Conservation (phyloP, 1,140 invertebrate species). For the Chlorops oryzae region DNA sequence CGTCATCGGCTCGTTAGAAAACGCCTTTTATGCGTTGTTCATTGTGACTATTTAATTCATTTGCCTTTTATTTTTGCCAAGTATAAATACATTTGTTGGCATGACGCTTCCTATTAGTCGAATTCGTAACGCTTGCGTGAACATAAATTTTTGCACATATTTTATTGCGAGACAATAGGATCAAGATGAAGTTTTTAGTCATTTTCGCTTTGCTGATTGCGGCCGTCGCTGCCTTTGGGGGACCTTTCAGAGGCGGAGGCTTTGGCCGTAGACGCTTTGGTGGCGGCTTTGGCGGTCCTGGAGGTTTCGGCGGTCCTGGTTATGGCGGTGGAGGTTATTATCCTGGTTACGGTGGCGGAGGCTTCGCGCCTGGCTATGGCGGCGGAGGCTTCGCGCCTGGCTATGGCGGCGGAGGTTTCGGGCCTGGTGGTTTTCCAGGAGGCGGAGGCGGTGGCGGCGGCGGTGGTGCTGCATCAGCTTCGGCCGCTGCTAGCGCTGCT, state of each 20-base stretch:
- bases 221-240: conserved; percentile 8
- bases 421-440: neutral
- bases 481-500: conserved; percentile 1
- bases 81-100: neutral
- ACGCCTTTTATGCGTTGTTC: too few relatives aligned
- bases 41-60: too few relatives aligned
- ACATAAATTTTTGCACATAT: too few relatives aligned
- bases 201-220: conserved; percentile 19
- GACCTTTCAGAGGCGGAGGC: neutral
- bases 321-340: conserved; percentile 3
- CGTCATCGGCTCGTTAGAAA: too few relatives aligned
- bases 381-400: neutral
- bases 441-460: conserved; percentile 1
- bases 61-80: too few relatives aligned
- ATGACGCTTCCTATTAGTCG: too few relatives aligned
- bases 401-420: neutral
- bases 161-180: too few relatives aligned
- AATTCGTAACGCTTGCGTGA: too few relatives aligned
- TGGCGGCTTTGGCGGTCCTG: conserved; percentile 7
- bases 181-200: conserved; percentile 30
- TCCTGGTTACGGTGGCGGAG: conserved; percentile 2
- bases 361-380: neutral
- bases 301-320: conserved; percentile 3
- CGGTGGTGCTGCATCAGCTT: conserved; percentile 1
- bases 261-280: conserved; percentile 8